Percentiles rank a stretch among this genome's conserved stretches.
Conservation (phyloP, 2,113 vertebrate genomes). For the Bagarius yarrelli region DNA sequence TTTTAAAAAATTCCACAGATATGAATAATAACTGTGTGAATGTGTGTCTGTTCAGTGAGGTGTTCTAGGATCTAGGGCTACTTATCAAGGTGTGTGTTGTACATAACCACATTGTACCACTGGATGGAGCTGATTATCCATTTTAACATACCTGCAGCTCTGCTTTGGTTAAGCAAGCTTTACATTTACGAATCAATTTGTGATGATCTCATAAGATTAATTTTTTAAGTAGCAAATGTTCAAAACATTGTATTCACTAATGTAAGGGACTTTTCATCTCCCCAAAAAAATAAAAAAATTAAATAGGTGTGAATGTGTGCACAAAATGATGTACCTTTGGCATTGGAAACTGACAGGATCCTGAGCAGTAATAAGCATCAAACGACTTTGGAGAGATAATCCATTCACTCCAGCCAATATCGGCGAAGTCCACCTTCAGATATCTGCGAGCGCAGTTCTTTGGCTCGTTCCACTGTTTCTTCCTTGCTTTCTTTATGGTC, state of each 20-base stretch:
- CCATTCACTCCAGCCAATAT: slow-evolving; percentile 98
- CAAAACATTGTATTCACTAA: not conserved
- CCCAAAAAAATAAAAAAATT: not conserved
- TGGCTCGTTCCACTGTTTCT: slow-evolving; percentile 92
- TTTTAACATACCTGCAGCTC: not conserved
- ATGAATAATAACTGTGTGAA: not conserved
- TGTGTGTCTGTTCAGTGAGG: not conserved
- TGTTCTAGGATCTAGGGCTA: not conserved
- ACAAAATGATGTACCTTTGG: slow-evolving; percentile 77
- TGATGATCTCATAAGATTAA: not conserved
- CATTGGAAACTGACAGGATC: slow-evolving; percentile 98
- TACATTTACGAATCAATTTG: not conserved
- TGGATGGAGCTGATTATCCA: slow-evolving; percentile 38
- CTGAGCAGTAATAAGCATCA: slow-evolving; percentile 93
- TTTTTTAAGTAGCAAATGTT: not conserved
- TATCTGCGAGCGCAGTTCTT: slow-evolving; percentile 85
- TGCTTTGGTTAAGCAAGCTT: not conserved
- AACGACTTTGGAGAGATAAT: slow-evolving; percentile 98
- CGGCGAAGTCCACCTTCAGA: slow-evolving; percentile 96
- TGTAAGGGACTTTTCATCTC: not conserved
- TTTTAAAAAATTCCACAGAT: not conserved
- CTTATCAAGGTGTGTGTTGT: not conserved
- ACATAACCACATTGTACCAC: slow-evolving; percentile 21
- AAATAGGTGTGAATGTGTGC: not conserved
- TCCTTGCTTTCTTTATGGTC: slow-evolving; percentile 87